Base-by-base conservation (phyloP, 1,140 invertebrate species). In the Papilio dardanus region DNA sequence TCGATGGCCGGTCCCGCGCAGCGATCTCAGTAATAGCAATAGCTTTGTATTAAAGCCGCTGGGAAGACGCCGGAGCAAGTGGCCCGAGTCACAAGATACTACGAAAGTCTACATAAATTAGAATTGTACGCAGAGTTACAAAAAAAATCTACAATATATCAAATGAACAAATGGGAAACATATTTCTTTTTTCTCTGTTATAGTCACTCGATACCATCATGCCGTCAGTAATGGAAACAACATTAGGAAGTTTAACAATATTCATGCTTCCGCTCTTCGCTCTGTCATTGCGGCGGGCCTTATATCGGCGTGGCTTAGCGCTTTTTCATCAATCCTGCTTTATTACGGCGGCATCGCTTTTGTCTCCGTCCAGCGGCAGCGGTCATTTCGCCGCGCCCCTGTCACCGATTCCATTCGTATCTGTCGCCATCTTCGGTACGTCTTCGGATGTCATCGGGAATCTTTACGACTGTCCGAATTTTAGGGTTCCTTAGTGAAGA, bases 321-420 rank as follows among this genome's bases (percentile, higher is more conserved):
- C 92, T 93, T 93, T 94, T 94, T 94, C 93, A 94, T 94, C 93
- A 94, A 94, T 94, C 93, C 93, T 93, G 91, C 90, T 94, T 94
- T 94, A 94, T 93, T 94, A 93, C 93, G 86, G 86, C 81, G 87
- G 91, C 88, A 92, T 88, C 91, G 88, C 91, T 90, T 93, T 92
- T 93, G 92, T 93, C 93, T 93, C 84, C 89, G 89, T 86, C 88
- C 88, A 88, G 86, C 88, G 42, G 42, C 42, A n/a, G 81, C 86
- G 89, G 89, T 91, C 90, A 92, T 93, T 93, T 92, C 86, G 90
- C 88, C 86, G 86, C 86, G 82, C 84, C 87, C 86, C 87, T 89
- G 92, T 91, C 76, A 82, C 87, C 88, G 87, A 90, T 88, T 85
- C 88, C 88, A 93, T 93, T 92, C 91, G 86, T 92, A 87, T 88